Conservation (phyloP, 1,140 invertebrate genomes). For the Nymphalis io region DNA sequence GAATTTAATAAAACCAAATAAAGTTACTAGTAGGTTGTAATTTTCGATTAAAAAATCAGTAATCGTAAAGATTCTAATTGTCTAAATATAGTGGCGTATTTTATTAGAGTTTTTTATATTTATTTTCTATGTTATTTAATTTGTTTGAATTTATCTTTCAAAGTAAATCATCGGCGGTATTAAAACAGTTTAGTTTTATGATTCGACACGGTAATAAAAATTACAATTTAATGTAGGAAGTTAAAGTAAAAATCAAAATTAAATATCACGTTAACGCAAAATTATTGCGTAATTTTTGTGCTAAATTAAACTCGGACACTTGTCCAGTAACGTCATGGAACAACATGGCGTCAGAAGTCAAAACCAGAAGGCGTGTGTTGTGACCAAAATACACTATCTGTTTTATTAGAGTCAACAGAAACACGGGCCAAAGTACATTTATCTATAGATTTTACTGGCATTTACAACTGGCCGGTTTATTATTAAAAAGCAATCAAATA, state of each 20-base stretch:
- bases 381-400: slow-evolving; percentile 32
- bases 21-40: too few relatives aligned
- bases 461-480: slow-evolving; percentile 20
- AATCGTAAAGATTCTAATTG: too few relatives aligned
- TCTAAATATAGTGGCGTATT: too few relatives aligned
- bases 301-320: slow-evolving; percentile 42
- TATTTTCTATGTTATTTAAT: too few relatives aligned
- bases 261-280: not conserved
- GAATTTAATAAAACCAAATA: too few relatives aligned
- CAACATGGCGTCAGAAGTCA: slow-evolving; percentile 37
- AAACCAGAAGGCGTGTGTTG: slow-evolving; percentile 24
- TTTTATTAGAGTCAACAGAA: slow-evolving; percentile 29
- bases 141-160: too few relatives aligned
- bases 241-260: slow-evolving; percentile 1
- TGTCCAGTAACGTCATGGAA: slow-evolving; percentile 45
- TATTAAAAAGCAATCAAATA: slow-evolving; percentile 23
- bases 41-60: too few relatives aligned
- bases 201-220: slow-evolving; percentile 16
- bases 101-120: too few relatives aligned
- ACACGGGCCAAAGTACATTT: slow-evolving; percentile 30
- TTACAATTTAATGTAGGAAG: slow-evolving; percentile 14
- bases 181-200: slow-evolving; percentile 9
- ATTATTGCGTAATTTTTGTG: slow-evolving; percentile 20
- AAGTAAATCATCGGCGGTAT: not conserved
- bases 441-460: slow-evolving; percentile 31